Base-by-base conservation (phyloP, 2,888 invertebrate species). In the Tholera decimalis region DNA sequence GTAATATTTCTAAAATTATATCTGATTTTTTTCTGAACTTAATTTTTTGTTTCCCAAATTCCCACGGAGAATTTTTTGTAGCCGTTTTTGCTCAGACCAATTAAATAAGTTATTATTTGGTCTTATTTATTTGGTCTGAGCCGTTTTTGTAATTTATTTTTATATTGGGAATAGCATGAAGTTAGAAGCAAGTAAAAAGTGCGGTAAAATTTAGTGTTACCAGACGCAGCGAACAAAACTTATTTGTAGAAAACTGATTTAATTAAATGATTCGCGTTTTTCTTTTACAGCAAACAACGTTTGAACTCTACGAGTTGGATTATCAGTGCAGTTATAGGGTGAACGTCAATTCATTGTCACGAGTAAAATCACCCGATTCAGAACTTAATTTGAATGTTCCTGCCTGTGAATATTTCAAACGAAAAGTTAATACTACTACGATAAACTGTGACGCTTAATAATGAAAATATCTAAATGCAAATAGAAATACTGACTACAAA, bases 241-340 rank as follows among this genome's bases (percentile, higher is more conserved):
- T 33, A 26, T 28, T 41, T 49, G 43, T 20, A 61, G 9, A 4
- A 37, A 58, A 18, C 0, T 9, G 0, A 26, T 28, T 37, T 1
- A 7, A 24, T 11, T 20, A 15, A 15, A 37, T 53, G 15, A 24
- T 24, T 53, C 0, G 9, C 8, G 65, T 41, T 63, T 67, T 83
- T 70, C 81, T 64, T 78, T 95, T 94, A 61, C 91, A 96, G 96
- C 91, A 91, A 82, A 90, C 94, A 1, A 90, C 93, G 28, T 96
- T 96, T 76, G 96, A 96, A 81, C 89, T 96, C 33, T 96, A 96
- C 81, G 96, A 96, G 81, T 85, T 96, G 56, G 94, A 96, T 59
- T 96, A 96, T 82, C 91, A 94, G 64, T 96, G 96, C 90, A 94
- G 92, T 74, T 96, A 96, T 83, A 88, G 91, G 79, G 95, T 96